These are phyloP conservation scores for Bhutanitis thaidina DNA, from an alignment of 2,888 invertebrate species.

Conservation along the genomic window DNA sequence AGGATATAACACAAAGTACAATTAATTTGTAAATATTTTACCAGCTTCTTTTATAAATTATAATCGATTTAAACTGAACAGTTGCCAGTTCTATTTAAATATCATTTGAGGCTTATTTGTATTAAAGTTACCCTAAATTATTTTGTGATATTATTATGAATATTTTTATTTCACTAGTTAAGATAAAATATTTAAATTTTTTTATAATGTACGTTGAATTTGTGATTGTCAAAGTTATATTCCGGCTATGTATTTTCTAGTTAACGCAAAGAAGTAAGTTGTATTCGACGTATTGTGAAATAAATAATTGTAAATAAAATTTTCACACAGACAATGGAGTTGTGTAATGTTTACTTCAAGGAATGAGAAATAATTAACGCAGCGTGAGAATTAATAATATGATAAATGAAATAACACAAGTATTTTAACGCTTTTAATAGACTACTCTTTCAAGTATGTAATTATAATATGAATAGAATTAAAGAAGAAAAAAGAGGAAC, in stretches of 20 bases:
- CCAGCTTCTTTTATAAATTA: conserved; percentile 21
- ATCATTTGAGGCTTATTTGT: conserved; percentile 60
- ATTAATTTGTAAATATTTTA: conserved; percentile 20
- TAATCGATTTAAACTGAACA: conserved; percentile 28
- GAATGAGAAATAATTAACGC: not conserved
- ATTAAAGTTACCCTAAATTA: conserved; percentile 71
- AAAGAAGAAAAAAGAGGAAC: too few relatives aligned
- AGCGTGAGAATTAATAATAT: too few relatives aligned
- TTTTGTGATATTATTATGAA: conserved; percentile 72
- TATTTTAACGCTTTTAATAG: not conserved
- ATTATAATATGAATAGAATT: too few relatives aligned
- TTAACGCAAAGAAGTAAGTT: conserved; percentile 39
- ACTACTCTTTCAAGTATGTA: too few relatives aligned
- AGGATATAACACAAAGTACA: conserved; percentile 17
- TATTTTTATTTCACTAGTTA: conserved; percentile 42
- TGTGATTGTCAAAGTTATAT: conserved; percentile 3
- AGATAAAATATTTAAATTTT: conserved; percentile 15
- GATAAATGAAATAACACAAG: not conserved
- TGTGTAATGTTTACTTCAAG: conserved; percentile 14
- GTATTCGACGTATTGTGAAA: conserved; percentile 66
- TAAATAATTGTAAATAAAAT: conserved; percentile 77
- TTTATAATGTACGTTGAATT: conserved; percentile 17
- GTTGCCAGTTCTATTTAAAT: conserved; percentile 24
- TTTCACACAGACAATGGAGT: conserved; percentile 53
- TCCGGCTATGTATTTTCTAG: conserved; percentile 1